A percentile compares a stretch with the other conserved stretches of the same genome.
Conservation (phyloP, 2,797 vertebrate genomes). For the Acomys russatus region DNA sequence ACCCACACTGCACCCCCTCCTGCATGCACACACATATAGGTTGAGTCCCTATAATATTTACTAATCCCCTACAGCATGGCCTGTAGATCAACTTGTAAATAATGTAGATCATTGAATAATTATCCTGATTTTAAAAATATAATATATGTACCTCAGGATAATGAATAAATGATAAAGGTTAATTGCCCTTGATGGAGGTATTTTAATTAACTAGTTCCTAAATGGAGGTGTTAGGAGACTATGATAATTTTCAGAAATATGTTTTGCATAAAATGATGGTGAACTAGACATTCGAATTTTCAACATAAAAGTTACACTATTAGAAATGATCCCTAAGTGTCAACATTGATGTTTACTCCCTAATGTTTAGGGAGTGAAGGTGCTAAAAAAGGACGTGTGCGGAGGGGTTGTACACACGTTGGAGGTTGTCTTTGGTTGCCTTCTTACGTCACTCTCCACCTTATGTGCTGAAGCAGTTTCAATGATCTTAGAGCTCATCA, state of each 20-base stretch:
- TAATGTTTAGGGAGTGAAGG: neutral
- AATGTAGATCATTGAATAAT: neutral
- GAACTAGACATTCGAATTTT: neutral
- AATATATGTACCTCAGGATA: neutral
- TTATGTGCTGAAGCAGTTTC: neutral
- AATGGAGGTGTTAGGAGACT: neutral
- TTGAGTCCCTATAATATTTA: neutral
- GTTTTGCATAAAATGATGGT: neutral
- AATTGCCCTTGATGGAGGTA: constrained; percentile 16
- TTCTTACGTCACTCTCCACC: neutral
- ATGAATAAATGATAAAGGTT: neutral
- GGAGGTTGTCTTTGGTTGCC: neutral
- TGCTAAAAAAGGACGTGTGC: neutral
- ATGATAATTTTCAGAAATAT: neutral
- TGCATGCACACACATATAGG: fast-evolving
- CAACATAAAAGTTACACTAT: neutral
- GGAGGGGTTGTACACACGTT: too few relatives aligned
- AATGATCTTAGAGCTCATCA: neutral
- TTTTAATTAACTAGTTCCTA: constrained; percentile 26
- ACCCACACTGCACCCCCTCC: neutral
- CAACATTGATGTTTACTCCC: neutral
- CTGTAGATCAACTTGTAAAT: neutral
- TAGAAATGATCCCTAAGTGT: neutral
- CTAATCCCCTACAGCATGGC: neutral
- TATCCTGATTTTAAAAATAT: neutral